Evolutionary conservation across 2,888 invertebrate species (phyloP).

Genomic region (Cetonia aurata): DNA sequence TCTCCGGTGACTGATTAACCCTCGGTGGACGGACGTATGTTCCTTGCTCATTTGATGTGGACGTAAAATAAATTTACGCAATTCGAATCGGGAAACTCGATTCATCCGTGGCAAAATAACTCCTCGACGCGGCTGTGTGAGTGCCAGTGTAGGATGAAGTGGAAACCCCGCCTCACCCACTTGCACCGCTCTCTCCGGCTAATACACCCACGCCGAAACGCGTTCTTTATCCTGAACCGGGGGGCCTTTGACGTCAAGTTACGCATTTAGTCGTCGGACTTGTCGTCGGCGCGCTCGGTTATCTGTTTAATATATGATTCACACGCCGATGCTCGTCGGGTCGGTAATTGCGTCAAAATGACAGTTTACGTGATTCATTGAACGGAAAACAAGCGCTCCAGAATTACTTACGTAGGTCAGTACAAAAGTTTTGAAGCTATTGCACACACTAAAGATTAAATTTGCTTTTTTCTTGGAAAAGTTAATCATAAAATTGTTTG

Average conservation of each 20-base stretch:
- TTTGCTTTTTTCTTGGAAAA: no score
- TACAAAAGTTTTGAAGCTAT: constrained; percentile 3
- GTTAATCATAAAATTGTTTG: no score
- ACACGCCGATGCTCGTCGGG: constrained; percentile 34
- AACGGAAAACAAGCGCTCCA: constrained; percentile 25
- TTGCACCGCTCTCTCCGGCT: constrained; percentile 26
- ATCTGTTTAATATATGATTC: constrained; percentile 41
- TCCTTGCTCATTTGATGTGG: constrained; percentile 38
- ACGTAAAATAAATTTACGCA: constrained; percentile 40
- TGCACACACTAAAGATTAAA: no score
- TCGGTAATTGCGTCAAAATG: constrained; percentile 39
- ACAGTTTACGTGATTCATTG: constrained; percentile 33
- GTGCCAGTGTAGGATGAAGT: constrained; percentile 29
- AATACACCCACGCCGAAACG: constrained; percentile 35
- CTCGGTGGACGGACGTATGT: constrained; percentile 30
- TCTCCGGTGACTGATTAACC: constrained; percentile 39
- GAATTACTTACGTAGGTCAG: not conserved
- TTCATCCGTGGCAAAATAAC: constrained; percentile 40
- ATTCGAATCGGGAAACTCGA: constrained; percentile 39
- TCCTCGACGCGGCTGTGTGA: constrained; percentile 21
- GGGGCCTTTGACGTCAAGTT: constrained; percentile 43
- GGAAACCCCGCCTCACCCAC: constrained; percentile 27
- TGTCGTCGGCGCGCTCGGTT: constrained; percentile 36
- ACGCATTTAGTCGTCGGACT: constrained; percentile 39
- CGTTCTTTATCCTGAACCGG: constrained; percentile 38